Evolutionary conservation across 2,113 vertebrate genomes (phyloP), one percentile per base, ranked within the genome.

Genomic region (Reinhardtius hippoglossoides): DNA sequence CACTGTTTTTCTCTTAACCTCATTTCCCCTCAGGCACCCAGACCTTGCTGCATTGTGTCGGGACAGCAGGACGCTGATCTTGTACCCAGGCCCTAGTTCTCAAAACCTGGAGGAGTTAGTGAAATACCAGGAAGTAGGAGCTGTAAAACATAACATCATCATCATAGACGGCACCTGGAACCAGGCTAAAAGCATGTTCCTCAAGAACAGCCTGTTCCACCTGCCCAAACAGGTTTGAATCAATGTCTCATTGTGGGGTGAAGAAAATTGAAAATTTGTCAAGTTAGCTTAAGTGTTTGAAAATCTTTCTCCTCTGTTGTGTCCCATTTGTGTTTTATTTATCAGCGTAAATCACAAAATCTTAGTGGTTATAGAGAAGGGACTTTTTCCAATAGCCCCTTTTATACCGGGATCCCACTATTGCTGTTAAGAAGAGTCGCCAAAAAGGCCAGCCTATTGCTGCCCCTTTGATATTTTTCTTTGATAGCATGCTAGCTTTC

Each of bases 121-220:
- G 23, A 92, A 93, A 18, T 63, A 92, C 67, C 71, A 87, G 85
- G 89, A 93, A 40, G 85, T 91, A 54, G 88, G 91, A 62, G 44
- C 82, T 10, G 85, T 86, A 26, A 93, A 94, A 50, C 94, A 94
- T 62, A 95, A 94, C 57, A 91, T 99, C 83, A 95, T 99, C 78
- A 96, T 99, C 67, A 98, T 99, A 0, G 97, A 99, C 42, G 98
- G 98, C 64, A 99, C 98, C 4, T 99, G 98, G 98, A 99, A 96
- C 82, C 98, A 99, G 81, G 98, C 98, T 58, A 98, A 98, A 92
- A 97, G 98, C 82, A 98, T 99, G 94, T 99, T 99, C 90, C 96
- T 97, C 73, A 96, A 96, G 90, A 99, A 98, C 91, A 88, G 94
- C 60, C 94, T 99, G 73, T 97, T 99, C 67, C 96, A 94, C 44